These are phyloP conservation scores for Polymixis flavicincta DNA, from an alignment of 2,888 invertebrate species.

Conservation along the genomic window DNA sequence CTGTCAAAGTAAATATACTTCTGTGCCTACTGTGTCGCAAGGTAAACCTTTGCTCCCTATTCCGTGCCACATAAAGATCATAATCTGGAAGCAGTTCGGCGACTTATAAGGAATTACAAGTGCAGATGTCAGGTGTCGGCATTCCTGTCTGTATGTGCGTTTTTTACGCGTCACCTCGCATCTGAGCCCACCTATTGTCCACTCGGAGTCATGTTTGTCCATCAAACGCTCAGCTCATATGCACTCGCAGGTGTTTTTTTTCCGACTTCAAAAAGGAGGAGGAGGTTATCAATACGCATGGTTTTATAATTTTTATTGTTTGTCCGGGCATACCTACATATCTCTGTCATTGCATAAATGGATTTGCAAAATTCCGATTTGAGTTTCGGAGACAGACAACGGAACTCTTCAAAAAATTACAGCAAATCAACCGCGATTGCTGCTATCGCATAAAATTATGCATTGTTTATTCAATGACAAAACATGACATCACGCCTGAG, in stretches of 20 bases:
- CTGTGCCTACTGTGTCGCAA: slow-evolving; percentile 11
- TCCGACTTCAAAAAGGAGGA: too few species aligned
- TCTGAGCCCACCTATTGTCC: slow-evolving; percentile 19
- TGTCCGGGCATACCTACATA: too few species aligned
- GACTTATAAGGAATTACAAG: slow-evolving; percentile 61
- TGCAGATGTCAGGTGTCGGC: slow-evolving; percentile 73
- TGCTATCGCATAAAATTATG: too few species aligned
- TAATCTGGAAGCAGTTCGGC: slow-evolving; percentile 37
- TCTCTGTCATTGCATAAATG: too few species aligned
- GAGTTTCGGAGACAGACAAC: too few species aligned
- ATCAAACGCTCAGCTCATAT: slow-evolving; percentile 17
- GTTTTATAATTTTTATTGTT: too few species aligned
- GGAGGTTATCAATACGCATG: too few species aligned
- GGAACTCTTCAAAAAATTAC: too few species aligned
- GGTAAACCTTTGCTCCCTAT: slow-evolving; percentile 41
- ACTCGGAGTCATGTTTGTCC: slow-evolving; percentile 6
- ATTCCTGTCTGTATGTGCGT: slow-evolving; percentile 63
- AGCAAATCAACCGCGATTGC: too few species aligned
- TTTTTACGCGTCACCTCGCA: slow-evolving; percentile 12
- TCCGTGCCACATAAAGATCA: slow-evolving; percentile 53
- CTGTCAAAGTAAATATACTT: slow-evolving; percentile 53
- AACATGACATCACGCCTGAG: too few species aligned
- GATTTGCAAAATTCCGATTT: too few species aligned
- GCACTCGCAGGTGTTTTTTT: slow-evolving; percentile 46
- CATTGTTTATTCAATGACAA: too few species aligned